These are phyloP conservation scores for Pedionomus torquatus DNA, from an alignment of 2,113 vertebrate genomes.

Conservation along the genomic window DNA sequence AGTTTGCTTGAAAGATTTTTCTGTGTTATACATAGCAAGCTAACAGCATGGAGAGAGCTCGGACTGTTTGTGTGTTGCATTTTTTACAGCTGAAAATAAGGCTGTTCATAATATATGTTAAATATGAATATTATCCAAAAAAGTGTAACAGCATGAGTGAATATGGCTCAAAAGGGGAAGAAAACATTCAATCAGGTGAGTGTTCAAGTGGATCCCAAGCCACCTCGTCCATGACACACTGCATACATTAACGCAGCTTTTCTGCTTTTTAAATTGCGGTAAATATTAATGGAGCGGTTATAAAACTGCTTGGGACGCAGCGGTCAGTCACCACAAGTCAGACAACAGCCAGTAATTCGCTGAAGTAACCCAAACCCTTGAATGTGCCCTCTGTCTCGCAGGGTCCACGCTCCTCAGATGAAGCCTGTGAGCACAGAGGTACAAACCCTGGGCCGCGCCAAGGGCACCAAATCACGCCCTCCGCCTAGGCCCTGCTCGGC, in stretches of 20 bases:
- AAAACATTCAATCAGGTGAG: not conserved
- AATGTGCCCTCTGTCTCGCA: accelerated
- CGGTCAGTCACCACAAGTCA: accelerated
- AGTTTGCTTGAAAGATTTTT: conserved; percentile 50
- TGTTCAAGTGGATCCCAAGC: not conserved
- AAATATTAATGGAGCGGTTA: not conserved
- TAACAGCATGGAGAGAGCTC: conserved; percentile 19
- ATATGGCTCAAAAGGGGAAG: not conserved
- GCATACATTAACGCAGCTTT: not conserved
- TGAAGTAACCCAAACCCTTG: not conserved
- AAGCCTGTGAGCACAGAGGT: not conserved
- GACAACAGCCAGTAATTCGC: accelerated
- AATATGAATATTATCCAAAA: not conserved
- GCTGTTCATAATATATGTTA: not conserved
- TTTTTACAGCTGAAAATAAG: conserved; percentile 4
- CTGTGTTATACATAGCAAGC: not conserved
- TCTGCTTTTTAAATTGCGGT: not conserved
- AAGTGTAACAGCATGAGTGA: not conserved
- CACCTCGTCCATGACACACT: not conserved
- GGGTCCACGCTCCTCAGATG: not conserved
- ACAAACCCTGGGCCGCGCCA: accelerated
- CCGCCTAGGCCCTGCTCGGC: accelerated
- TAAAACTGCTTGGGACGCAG: not conserved
- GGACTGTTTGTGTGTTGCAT: not conserved
- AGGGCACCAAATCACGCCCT: accelerated